phyloP scores from a whole-genome alignment of 1,140 invertebrate genomes.

The Andricus grossulariae region DNA sequence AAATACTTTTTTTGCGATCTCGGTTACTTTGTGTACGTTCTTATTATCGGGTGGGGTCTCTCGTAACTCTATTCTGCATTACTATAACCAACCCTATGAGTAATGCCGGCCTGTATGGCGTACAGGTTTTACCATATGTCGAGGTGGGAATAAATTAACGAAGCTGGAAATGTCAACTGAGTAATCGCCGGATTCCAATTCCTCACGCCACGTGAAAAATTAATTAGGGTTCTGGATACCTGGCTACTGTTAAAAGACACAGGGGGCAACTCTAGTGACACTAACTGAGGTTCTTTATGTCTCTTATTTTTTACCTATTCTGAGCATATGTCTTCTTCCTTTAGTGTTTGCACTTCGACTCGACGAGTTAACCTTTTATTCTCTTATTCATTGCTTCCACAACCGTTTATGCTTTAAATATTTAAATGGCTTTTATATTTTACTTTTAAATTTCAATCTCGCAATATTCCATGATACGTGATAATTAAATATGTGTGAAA shows the following conservation, averaged over 20 bases:
- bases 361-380: neutral
- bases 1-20: neutral
- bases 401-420: neutral
- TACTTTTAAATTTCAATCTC: neutral
- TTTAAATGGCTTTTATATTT: neutral
- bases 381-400: neutral
- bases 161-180: constrained; percentile 13
- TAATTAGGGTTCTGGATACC: neutral
- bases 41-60: neutral
- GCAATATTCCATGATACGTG: too few species aligned
- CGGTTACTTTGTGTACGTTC: constrained; percentile 7
- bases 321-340: neutral
- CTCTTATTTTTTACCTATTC: constrained; percentile 25
- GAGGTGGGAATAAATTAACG: constrained; percentile 16
- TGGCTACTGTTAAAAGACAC: neutral
- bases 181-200: neutral
- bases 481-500: neutral
- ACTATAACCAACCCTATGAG: constrained; percentile 12
- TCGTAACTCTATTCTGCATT: neutral
- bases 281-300: constrained; percentile 32
- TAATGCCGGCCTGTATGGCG: neutral
- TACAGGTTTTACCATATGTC: constrained; percentile 16
- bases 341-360: too few species aligned
- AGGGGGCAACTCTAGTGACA: neutral
- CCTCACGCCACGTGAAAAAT: constrained; percentile 12